Percentiles rank a stretch among this genome's conserved stretches.
These are phyloP conservation scores for Neotoxoptera formosana DNA, from an alignment of 1,140 invertebrate genomes.

Conservation along the genomic window DNA sequence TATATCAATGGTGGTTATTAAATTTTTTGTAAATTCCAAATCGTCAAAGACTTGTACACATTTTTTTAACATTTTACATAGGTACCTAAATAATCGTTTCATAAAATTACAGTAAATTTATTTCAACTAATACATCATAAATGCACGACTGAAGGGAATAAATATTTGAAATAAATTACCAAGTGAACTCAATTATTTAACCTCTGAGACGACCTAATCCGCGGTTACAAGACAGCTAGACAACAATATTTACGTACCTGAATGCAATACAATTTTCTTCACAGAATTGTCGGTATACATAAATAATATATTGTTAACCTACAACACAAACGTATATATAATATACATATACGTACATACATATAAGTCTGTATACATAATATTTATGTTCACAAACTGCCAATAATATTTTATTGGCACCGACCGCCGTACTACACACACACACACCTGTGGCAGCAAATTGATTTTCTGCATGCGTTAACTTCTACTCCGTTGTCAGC, in stretches of 20 bases:
- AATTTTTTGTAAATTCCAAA: neutral
- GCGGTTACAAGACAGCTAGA: neutral
- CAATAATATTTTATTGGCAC: slow-evolving; percentile 33
- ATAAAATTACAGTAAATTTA: neutral
- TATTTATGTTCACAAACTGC: neutral
- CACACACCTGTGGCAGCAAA: neutral
- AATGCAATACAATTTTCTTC: neutral
- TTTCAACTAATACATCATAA: neutral
- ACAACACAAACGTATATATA: neutral
- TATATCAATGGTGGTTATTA: neutral
- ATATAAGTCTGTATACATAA: neutral
- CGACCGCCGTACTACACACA: neutral
- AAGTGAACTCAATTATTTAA: neutral
- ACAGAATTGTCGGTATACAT: neutral
- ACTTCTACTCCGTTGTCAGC: neutral
- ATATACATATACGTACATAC: no score
- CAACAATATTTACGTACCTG: neutral
- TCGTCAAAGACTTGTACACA: neutral
- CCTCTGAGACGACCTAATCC: neutral
- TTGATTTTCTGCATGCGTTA: slow-evolving; percentile 20
- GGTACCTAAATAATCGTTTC: neutral
- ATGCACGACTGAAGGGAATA: neutral
- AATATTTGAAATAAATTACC: neutral
- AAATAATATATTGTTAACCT: neutral
- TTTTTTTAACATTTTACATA: neutral